Conservation (phyloP, 2,797 vertebrate species). For the Tadarida brasiliensis region DNA sequence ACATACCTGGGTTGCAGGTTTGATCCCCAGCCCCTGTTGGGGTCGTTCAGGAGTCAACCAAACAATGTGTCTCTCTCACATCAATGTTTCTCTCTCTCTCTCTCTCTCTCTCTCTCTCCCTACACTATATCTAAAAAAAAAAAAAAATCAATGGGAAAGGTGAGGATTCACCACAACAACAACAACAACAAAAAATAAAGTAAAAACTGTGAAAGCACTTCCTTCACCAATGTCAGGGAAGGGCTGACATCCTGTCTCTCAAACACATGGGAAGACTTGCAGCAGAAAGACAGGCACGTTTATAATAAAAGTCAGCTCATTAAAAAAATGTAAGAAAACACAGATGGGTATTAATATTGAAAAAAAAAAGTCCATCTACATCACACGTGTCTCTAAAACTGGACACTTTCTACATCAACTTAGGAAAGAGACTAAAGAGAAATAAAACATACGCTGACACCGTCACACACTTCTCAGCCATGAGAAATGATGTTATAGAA, state of each 20-base stretch:
- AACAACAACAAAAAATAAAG: too few relatives aligned
- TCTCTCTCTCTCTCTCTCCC: too few relatives aligned
- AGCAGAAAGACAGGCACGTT: background rate
- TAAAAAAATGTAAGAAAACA: background rate
- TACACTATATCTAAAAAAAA: too few relatives aligned
- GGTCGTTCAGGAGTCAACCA: too few relatives aligned
- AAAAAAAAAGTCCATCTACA: fast-evolving
- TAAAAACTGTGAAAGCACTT: fast-evolving
- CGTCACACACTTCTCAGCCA: fast-evolving
- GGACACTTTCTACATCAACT: background rate
- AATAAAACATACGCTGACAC: fast-evolving
- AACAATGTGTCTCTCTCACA: too few relatives aligned
- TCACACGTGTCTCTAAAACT: background rate
- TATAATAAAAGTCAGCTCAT: background rate
- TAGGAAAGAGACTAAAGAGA: fast-evolving
- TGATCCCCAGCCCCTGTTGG: too few relatives aligned
- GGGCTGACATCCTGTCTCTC: fast-evolving
- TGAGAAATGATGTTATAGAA: fast-evolving
- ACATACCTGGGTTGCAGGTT: too few relatives aligned
- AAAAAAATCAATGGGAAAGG: too few relatives aligned
- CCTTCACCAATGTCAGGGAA: fast-evolving
- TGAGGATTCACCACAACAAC: too few relatives aligned
- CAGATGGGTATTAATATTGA: background rate
- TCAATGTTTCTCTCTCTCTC: too few relatives aligned
- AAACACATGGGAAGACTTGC: fast-evolving